phyloP scores from a whole-genome alignment of 2,888 invertebrate species.

The Digitonthophagus gazella region DNA sequence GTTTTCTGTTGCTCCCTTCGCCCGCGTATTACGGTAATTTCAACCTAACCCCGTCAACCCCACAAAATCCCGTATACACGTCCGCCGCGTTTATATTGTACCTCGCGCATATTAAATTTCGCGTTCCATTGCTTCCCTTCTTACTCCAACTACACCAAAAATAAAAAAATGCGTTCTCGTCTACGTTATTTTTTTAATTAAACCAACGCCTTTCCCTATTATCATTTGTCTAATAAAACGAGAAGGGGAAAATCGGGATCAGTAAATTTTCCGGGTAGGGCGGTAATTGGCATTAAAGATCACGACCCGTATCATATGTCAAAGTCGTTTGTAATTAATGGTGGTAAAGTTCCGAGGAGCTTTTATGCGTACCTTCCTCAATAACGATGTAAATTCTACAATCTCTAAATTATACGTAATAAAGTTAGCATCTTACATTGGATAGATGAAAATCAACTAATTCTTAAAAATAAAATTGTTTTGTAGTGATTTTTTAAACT shows the following conservation, averaged over 20 bases:
- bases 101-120: constrained; percentile 9
- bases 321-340: neutral
- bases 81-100: constrained; percentile 1
- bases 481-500: no score
- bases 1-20: constrained; percentile 21
- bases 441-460: no score
- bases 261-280: neutral
- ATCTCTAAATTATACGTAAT: neutral
- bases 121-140: neutral
- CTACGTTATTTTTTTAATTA: no score
- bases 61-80: neutral
- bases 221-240: neutral
- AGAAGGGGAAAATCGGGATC: no score
- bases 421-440: no score
- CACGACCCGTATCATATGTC: neutral
- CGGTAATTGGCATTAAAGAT: neutral
- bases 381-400: neutral
- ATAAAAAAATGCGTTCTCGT: no score
- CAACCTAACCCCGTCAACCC: neutral
- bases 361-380: neutral
- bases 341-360: neutral
- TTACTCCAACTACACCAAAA: neutral
- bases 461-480: no score
- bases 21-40: constrained; percentile 20
- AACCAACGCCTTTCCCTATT: no score